Evolutionary conservation across 2,113 vertebrate species (phyloP).

Genomic region (Stigmatopora nigra): DNA sequence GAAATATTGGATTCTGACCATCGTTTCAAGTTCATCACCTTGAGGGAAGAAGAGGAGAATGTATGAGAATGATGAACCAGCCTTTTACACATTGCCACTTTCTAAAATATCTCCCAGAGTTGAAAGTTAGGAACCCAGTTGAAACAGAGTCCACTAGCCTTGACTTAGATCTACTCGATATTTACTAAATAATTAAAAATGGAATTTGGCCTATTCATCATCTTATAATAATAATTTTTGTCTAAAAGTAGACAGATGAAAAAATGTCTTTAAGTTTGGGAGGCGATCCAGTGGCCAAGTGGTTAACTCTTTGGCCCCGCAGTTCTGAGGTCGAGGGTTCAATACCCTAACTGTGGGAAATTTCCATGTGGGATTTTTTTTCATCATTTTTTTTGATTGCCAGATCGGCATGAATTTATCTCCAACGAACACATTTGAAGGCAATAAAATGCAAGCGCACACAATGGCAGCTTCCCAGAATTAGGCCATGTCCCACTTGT

Average conservation of each 20-base stretch:
- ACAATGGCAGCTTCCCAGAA: background rate
- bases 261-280: too few species aligned
- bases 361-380: too few species aligned
- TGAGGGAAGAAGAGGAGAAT: background rate
- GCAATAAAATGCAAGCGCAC: slow-evolving; percentile 13
- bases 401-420: slow-evolving; percentile 7
- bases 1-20: slow-evolving; percentile 40
- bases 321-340: too few species aligned
- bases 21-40: slow-evolving; percentile 32
- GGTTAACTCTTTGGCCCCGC: too few species aligned
- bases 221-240: too few species aligned
- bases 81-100: slow-evolving; percentile 2
- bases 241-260: too few species aligned
- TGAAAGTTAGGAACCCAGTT: background rate
- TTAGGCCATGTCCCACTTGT: slow-evolving; percentile 8
- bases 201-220: too few species aligned
- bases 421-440: background rate
- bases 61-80: slow-evolving; percentile 5
- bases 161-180: background rate
- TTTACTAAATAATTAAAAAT: too few species aligned
- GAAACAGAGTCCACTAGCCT: background rate
- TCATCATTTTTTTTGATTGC: slow-evolving; percentile 1
- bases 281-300: too few species aligned
- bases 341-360: too few species aligned
- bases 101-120: slow-evolving; percentile 3